Evolutionary conservation across 2,797 vertebrate genomes (phyloP).

Genomic region (Falco concolor): DNA sequence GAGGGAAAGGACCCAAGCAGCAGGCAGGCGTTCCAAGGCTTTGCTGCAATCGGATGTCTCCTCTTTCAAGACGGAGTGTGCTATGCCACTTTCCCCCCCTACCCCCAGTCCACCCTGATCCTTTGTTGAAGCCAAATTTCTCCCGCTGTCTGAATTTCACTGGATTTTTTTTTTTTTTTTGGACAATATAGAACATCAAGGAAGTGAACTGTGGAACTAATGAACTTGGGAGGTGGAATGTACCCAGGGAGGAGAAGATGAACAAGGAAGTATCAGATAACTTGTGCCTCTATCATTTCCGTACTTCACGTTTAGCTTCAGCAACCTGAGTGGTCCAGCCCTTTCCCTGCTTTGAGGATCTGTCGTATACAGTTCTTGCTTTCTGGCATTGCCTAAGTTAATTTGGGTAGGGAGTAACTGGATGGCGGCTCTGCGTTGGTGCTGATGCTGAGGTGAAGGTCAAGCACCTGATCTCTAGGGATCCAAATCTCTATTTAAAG

Average conservation of each 20-base stretch:
- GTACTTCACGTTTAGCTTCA: not conserved
- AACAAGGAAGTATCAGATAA: not conserved
- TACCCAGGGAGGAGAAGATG: slow-evolving; percentile 32
- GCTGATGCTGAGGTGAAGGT: not conserved
- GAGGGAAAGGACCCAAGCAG: slow-evolving; percentile 14
- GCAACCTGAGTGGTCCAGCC: not conserved
- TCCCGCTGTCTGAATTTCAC: not conserved
- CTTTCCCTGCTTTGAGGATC: not conserved
- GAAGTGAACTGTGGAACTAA: not conserved
- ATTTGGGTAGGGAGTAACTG: not conserved
- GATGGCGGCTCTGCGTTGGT: not conserved
- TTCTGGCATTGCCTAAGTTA: not conserved
- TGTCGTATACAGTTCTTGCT: not conserved
- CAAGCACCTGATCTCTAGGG: not conserved
- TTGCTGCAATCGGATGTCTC: not conserved
- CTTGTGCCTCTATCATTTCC: not conserved
- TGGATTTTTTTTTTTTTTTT: not conserved
- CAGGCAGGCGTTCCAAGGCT: not conserved
- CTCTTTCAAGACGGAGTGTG: not conserved
- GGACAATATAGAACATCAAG: not conserved
- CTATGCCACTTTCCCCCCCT: not conserved
- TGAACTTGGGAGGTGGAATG: not conserved
- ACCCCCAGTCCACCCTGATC: not conserved
- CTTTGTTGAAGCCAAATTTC: not conserved
- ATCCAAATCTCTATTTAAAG: not conserved